Evolutionary conservation across 2,888 invertebrate species (phyloP), one percentile per base, ranked within the genome.

Genomic region (Lithophane semibrunnea): DNA sequence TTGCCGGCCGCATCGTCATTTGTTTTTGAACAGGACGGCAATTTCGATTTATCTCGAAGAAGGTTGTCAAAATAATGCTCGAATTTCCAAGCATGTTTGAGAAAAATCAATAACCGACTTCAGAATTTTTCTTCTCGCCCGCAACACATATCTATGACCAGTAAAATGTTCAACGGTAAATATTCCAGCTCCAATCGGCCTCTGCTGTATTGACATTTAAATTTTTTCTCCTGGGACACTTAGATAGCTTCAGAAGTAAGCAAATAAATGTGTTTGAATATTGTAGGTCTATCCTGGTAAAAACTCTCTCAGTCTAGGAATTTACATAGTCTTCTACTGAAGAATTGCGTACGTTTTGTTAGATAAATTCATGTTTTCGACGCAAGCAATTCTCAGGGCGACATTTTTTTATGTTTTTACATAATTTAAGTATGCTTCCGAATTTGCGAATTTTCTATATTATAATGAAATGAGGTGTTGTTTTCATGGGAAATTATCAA

Each of bases 311-410:
- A 60, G 4, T 5, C 12, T 21, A 75, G 16, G 29, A 49, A 60
- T 60, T 29, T 61, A 54, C 60, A 66, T 52, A 49, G 21, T 21
- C 12, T 29, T 8, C 3, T n/a, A 47, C 10, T 24, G 10, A n/a
- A 64, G 16, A 56, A 64, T 0, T 18, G 52, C 10, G 65, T 60
- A 66, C 44, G 29, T 44, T n/a, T 37, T 52, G n/a, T 61, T 65
- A 71, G 56, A 65, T 58, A 79, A 58, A 71, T 52, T 70, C 29
- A 58, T 65, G 42, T 58, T 77, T 61, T 49, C 37, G 18, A 78
- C 78, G 16, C 56, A 9, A 54, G 9, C 8, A 24, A 56, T 78
- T 63, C 69, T 56, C 63, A 21, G 42, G 69, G 44, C 47, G 47
- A 42, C 10, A 49, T 63, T 49, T 63, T 77, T 64, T 77, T 13